Evolutionary conservation across 2,113 vertebrate genomes (phyloP).

Genomic region (Alligator sinensis): DNA sequence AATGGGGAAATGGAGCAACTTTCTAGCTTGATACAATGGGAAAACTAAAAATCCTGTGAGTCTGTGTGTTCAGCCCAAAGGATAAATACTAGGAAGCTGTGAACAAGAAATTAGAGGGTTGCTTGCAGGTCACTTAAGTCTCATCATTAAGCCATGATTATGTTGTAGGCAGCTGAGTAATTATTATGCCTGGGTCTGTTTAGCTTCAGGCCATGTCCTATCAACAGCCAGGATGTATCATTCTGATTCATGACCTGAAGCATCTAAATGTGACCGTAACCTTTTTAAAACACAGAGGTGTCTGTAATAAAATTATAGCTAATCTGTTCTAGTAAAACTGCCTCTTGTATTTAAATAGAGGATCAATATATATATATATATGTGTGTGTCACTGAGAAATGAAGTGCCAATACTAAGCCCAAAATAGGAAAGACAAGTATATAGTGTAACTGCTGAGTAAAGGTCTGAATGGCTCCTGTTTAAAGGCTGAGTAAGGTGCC

Average conservation of each 20-base stretch:
- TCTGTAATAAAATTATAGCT: not conserved
- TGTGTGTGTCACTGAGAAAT: not conserved
- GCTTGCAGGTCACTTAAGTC: fast-evolving
- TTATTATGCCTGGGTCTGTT: fast-evolving
- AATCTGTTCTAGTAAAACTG: fast-evolving
- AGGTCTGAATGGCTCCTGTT: not conserved
- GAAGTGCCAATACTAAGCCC: fast-evolving
- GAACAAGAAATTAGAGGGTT: fast-evolving
- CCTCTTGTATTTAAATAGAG: fast-evolving
- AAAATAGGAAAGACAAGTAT: not conserved
- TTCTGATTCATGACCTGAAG: not conserved
- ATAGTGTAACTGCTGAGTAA: not conserved
- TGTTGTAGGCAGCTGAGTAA: fast-evolving
- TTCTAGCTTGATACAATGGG: no score
- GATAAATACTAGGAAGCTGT: no score
- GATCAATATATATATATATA: not conserved
- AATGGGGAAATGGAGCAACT: no score
- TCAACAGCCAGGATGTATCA: not conserved
- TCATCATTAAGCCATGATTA: not conserved
- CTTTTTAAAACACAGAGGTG: not conserved
- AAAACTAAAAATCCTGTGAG: fast-evolving
- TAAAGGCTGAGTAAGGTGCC: not conserved
- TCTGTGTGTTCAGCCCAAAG: no score
- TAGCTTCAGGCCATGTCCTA: not conserved
- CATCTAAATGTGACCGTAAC: not conserved